phyloP scores from a whole-genome alignment of 2,797 vertebrate genomes.

The Falco cherrug region DNA sequence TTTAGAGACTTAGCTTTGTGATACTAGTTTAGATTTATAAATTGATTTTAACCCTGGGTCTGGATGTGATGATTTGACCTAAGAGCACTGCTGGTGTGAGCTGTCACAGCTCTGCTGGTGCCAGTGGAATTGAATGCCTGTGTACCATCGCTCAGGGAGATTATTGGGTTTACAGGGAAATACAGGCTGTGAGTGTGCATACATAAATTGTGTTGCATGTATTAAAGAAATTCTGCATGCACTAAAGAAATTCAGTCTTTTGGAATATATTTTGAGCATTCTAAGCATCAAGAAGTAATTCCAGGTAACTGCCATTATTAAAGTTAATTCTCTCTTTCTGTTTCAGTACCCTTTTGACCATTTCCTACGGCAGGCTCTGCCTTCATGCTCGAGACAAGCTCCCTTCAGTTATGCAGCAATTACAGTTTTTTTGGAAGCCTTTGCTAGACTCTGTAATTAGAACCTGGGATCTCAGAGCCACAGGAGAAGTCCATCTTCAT shows the following conservation, averaged over 20 bases:
- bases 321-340: neutral
- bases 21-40: neutral
- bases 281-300: fast-evolving
- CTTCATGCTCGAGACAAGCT: neutral
- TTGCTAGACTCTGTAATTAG: neutral
- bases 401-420: neutral
- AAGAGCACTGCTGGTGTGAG: neutral
- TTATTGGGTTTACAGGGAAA: neutral
- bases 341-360: neutral
- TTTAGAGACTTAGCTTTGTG: neutral
- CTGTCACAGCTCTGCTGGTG: neutral
- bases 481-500: neutral
- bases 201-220: neutral
- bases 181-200: neutral
- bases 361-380: neutral
- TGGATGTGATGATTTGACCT: neutral
- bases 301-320: neutral
- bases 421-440: neutral
- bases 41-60: neutral
- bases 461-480: neutral
- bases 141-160: neutral
- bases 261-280: neutral
- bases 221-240: neutral
- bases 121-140: too few relatives aligned
- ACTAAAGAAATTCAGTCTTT: neutral